A percentile compares a stretch with the other conserved stretches of the same genome.
phyloP scores from a whole-genome alignment of 2,113 vertebrate species.

The Oreochromis tanganicae region DNA sequence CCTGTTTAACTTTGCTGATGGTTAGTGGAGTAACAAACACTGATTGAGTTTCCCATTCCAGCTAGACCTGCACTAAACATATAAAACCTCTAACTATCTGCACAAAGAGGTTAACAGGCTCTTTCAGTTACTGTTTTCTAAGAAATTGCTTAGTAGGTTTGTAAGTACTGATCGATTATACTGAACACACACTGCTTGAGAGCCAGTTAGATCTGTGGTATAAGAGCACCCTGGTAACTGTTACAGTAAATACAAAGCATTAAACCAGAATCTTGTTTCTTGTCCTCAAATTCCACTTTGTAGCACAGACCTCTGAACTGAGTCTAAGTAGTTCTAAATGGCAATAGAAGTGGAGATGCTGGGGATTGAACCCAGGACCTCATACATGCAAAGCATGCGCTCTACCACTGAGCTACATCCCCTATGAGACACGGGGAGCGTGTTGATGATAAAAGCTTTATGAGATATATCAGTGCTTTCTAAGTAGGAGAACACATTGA shows the following conservation, averaged over 20 bases:
- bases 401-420: constrained; percentile 73
- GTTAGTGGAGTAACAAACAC: background rate
- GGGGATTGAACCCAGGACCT: background rate
- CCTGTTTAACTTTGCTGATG: background rate
- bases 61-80: background rate
- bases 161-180: background rate
- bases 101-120: background rate
- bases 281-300: background rate
- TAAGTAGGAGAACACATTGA: background rate
- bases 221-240: background rate
- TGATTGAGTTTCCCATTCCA: background rate
- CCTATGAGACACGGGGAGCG: fast-evolving
- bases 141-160: background rate
- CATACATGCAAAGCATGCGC: constrained; percentile 60
- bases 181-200: background rate
- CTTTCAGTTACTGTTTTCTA: background rate
- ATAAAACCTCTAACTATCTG: background rate
- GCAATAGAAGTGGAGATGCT: background rate
- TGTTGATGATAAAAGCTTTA: background rate
- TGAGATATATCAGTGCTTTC: background rate
- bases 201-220: background rate
- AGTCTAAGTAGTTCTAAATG: background rate
- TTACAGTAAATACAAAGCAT: background rate
- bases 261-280: background rate
- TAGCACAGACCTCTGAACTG: background rate